phyloP scores from a whole-genome alignment of 1,140 invertebrate genomes.

The Eciton burchellii region DNA sequence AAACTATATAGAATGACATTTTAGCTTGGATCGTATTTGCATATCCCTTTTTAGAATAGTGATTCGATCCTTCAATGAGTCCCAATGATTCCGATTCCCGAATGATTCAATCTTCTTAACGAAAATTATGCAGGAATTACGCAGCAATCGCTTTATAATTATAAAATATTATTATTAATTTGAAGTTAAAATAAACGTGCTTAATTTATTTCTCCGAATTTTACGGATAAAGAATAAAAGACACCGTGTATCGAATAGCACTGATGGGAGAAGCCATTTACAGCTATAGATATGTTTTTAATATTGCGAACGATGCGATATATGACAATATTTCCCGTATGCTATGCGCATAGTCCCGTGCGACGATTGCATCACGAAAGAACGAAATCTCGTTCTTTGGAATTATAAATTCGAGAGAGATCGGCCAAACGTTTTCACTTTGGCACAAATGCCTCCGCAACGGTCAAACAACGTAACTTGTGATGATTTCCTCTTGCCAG shows the following conservation, averaged over 20 bases:
- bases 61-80: neutral
- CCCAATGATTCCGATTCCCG: too few relatives aligned
- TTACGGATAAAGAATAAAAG: too few relatives aligned
- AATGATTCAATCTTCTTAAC: neutral
- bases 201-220: too few relatives aligned
- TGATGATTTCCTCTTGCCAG: too few relatives aligned
- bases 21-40: too few relatives aligned
- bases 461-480: too few relatives aligned
- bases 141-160: too few relatives aligned
- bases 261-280: neutral
- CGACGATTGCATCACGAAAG: slow-evolving; percentile 28
- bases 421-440: too few relatives aligned
- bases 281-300: neutral
- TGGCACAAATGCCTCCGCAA: too few relatives aligned
- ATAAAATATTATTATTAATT: too few relatives aligned
- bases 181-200: too few relatives aligned
- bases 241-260: neutral
- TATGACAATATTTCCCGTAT: slow-evolving; percentile 1
- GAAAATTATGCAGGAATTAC: neutral
- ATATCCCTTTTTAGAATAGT: neutral
- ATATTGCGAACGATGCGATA: neutral
- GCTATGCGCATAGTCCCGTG: neutral
- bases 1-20: neutral
- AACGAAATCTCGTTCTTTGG: neutral
- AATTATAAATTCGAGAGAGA: slow-evolving; percentile 24